A percentile compares a stretch with the other conserved stretches of the same genome.
Evolutionary conservation across 2,888 invertebrate genomes (phyloP).

Genomic region (Chrysina gloriosa): DNA sequence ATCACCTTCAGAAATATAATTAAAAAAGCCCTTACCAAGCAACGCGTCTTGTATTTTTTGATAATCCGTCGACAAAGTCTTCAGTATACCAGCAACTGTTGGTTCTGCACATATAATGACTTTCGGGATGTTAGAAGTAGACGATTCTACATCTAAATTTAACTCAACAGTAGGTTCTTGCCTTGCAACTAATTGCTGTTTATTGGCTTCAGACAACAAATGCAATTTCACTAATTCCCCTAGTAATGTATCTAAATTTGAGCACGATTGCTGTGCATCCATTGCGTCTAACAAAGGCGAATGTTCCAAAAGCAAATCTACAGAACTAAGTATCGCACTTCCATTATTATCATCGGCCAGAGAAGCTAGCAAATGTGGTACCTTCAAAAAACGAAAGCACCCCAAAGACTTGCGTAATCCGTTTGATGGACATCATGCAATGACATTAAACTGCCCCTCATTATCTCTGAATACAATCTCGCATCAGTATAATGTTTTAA

Average conservation of each 20-base stretch:
- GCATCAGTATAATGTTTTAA: slow-evolving; percentile 85
- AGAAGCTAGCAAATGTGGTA: slow-evolving; percentile 79
- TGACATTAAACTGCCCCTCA: slow-evolving; percentile 90
- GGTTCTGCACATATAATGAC: slow-evolving; percentile 89
- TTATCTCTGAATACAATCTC: slow-evolving; percentile 87
- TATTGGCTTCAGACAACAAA: slow-evolving; percentile 82
- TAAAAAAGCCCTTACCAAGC: slow-evolving; percentile 42
- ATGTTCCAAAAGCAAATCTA: slow-evolving; percentile 87
- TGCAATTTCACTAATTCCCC: slow-evolving; percentile 85
- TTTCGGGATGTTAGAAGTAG: slow-evolving; percentile 76
- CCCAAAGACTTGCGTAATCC: slow-evolving; percentile 90
- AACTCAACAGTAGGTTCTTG: slow-evolving; percentile 63
- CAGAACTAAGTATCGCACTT: slow-evolving; percentile 69
- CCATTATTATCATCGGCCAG: slow-evolving; percentile 52
- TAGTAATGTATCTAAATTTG: slow-evolving; percentile 84
- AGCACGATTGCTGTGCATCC: slow-evolving; percentile 90
- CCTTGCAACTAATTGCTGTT: slow-evolving; percentile 75
- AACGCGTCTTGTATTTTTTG: slow-evolving; percentile 76
- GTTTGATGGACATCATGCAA: slow-evolving; percentile 87
- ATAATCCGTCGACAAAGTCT: slow-evolving; percentile 90
- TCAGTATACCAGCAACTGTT: slow-evolving; percentile 88
- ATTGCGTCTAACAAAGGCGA: slow-evolving; percentile 88
- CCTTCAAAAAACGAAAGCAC: slow-evolving; percentile 94
- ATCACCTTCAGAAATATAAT: neutral
- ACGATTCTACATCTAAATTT: slow-evolving; percentile 73